Percentiles rank a stretch among this genome's conserved stretches.
phyloP scores from a whole-genome alignment of 2,113 vertebrate species.

The Eretmochelys imbricata region DNA sequence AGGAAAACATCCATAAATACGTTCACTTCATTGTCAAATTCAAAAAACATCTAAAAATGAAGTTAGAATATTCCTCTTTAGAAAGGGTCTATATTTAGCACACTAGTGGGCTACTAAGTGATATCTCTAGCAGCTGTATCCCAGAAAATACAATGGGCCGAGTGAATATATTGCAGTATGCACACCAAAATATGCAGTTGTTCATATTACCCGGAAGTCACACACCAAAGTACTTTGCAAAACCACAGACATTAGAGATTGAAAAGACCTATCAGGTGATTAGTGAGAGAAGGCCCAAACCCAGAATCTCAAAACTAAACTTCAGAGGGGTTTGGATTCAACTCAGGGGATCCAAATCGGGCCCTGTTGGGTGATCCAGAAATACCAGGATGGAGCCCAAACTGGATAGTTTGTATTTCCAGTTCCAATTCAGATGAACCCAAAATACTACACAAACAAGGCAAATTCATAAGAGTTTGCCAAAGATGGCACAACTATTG shows the following conservation, averaged over 20 bases:
- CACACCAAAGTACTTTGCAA: background rate
- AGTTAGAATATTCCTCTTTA: background rate
- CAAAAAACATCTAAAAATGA: background rate
- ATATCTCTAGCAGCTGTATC: background rate
- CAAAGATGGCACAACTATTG: background rate
- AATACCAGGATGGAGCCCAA: background rate
- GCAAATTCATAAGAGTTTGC: fast-evolving
- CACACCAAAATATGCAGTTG: background rate
- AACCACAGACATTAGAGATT: background rate
- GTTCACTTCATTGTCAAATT: background rate
- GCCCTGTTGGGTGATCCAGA: background rate
- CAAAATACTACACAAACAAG: background rate
- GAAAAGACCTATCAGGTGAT: background rate
- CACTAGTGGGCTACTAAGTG: background rate
- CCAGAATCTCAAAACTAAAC: background rate
- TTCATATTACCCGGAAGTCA: background rate
- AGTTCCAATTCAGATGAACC: fast-evolving
- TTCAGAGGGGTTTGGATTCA: background rate
- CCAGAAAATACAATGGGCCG: background rate
- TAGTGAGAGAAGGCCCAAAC: background rate
- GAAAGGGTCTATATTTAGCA: background rate
- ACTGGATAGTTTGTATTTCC: fast-evolving
- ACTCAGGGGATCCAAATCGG: background rate
- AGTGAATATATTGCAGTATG: background rate
- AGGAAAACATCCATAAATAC: background rate